These are phyloP conservation scores for Vollenhovia emeryi DNA, from an alignment of 1,140 invertebrate genomes.

Conservation along the genomic window DNA sequence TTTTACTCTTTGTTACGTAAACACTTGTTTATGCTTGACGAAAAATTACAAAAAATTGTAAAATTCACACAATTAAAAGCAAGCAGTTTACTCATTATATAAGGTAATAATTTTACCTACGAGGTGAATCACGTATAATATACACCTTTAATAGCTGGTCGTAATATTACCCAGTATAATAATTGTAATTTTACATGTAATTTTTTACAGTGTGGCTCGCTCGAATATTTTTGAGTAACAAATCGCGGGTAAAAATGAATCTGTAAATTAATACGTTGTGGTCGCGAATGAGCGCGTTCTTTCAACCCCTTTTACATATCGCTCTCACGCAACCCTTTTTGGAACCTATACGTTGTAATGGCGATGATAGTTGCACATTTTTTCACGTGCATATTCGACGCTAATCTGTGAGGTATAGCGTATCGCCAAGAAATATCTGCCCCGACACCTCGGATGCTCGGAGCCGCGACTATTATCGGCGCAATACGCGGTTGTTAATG, in stretches of 20 bases:
- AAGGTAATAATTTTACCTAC: too few relatives aligned
- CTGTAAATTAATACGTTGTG: background rate
- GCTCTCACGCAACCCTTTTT: background rate
- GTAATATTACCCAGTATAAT: too few relatives aligned
- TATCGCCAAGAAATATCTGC: background rate
- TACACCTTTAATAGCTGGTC: too few relatives aligned
- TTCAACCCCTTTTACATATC: background rate
- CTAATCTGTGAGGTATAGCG: background rate
- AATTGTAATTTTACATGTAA: too few relatives aligned
- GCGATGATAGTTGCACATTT: background rate
- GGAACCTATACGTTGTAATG: background rate
- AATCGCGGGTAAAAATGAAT: background rate
- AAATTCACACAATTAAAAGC: too few relatives aligned
- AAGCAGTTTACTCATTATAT: too few relatives aligned
- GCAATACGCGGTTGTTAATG: slow-evolving; percentile 27
- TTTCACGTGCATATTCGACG: background rate
- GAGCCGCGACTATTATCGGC: background rate
- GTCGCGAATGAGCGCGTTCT: background rate
- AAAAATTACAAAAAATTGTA: too few relatives aligned
- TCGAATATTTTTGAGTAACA: background rate
- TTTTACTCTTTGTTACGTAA: too few relatives aligned
- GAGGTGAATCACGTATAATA: too few relatives aligned
- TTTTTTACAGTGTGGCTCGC: too few relatives aligned
- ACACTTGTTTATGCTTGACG: too few relatives aligned
- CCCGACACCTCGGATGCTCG: slow-evolving; percentile 1